Conservation (phyloP, 2,113 vertebrate species). For the Sarotherodon lohbergeri region DNA sequence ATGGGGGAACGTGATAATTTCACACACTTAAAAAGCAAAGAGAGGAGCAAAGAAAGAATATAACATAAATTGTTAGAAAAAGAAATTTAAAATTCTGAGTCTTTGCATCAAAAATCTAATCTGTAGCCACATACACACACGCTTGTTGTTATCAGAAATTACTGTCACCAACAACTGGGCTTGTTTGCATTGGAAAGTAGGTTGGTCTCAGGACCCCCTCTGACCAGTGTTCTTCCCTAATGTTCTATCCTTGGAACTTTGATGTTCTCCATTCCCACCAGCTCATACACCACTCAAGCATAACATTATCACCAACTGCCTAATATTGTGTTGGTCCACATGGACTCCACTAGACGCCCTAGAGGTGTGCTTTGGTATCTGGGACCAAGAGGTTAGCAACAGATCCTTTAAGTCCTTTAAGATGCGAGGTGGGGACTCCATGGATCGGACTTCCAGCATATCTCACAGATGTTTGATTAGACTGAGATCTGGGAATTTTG, state of each 20-base stretch:
- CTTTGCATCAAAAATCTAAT: neutral
- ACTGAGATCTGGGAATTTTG: neutral
- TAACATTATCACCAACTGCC: neutral
- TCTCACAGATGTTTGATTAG: neutral
- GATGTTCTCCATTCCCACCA: neutral
- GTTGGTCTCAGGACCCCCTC: neutral
- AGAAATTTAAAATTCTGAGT: neutral
- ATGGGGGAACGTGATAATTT: neutral
- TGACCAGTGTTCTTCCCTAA: neutral
- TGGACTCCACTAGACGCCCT: neutral
- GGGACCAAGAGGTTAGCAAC: neutral
- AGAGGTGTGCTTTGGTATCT: neutral
- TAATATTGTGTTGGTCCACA: neutral
- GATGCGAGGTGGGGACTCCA: neutral
- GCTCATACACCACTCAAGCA: neutral
- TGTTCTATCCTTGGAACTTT: neutral
- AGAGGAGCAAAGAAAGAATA: neutral
- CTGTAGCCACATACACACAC: neutral
- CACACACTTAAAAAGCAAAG: neutral
- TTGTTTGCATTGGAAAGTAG: neutral
- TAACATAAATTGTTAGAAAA: neutral
- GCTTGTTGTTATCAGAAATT: too few species aligned
- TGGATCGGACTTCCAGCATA: neutral
- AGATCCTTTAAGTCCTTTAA: neutral
- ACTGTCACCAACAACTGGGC: neutral